Percentiles rank a stretch among this genome's conserved stretches.
phyloP scores from a whole-genome alignment of 2,113 vertebrate species.

The Heliornis fulica region DNA sequence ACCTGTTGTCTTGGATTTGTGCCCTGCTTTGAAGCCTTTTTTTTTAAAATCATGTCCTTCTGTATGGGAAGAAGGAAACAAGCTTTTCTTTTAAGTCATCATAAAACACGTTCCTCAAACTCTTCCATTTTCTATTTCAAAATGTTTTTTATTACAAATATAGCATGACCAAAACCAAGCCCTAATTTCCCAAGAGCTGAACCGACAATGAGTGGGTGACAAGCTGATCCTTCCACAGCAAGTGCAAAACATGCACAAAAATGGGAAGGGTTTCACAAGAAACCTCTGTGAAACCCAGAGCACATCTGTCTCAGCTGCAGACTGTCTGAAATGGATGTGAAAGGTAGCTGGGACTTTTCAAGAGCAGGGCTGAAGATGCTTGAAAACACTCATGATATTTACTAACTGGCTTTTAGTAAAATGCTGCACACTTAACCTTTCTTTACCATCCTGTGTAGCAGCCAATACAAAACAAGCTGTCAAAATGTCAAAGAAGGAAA shows the following conservation, averaged over 20 bases:
- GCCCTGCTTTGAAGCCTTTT: neutral
- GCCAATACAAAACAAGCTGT: neutral
- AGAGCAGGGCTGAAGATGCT: neutral
- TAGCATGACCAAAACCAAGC: neutral
- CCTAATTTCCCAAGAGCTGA: neutral
- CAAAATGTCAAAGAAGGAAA: slow-evolving; percentile 17
- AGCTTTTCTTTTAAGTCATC: neutral
- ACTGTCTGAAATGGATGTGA: neutral
- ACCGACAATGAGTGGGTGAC: neutral
- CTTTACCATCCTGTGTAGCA: neutral
- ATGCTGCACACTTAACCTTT: neutral
- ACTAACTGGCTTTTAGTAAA: neutral
- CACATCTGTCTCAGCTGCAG: neutral
- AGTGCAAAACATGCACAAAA: neutral
- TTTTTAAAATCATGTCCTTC: neutral
- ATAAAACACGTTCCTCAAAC: neutral
- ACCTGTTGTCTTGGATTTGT: neutral
- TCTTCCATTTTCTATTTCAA: neutral
- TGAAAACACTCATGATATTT: neutral
- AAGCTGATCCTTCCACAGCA: neutral
- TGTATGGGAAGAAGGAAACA: neutral
- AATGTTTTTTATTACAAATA: neutral
- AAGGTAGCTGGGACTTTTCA: neutral
- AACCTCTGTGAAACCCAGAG: neutral
- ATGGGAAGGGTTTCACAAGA: neutral